A percentile compares a stretch with the other conserved stretches of the same genome.
phyloP scores from a whole-genome alignment of 2,888 invertebrate genomes.

The Allacma fusca region DNA sequence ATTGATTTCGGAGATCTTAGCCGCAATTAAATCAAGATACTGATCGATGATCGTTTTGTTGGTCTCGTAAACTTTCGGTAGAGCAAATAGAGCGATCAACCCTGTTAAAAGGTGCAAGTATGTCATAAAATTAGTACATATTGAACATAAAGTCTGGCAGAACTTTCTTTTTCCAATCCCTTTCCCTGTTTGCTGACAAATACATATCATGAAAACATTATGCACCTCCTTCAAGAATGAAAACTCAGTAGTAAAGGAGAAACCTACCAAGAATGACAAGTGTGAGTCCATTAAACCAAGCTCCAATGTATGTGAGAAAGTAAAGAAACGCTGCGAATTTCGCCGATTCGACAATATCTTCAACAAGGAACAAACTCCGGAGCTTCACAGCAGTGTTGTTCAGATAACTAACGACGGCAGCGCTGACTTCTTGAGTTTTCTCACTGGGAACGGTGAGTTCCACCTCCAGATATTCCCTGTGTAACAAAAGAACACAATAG shows the following conservation, averaged over 20 bases:
- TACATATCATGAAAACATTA: constrained; percentile 20
- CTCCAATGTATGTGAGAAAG: constrained; percentile 96
- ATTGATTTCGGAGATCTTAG: constrained; percentile 86
- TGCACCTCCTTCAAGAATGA: neutral
- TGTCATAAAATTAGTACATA: neutral
- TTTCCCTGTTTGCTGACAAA: neutral
- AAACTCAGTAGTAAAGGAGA: neutral
- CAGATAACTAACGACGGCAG: constrained; percentile 84
- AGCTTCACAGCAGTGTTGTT: constrained; percentile 84
- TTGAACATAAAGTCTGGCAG: neutral
- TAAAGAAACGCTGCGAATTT: constrained; percentile 95
- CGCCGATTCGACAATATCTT: constrained; percentile 82
- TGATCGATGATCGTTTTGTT: constrained; percentile 93
- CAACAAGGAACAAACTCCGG: constrained; percentile 93
- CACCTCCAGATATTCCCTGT: constrained; percentile 81
- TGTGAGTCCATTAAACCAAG: constrained; percentile 99
- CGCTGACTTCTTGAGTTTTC: constrained; percentile 87
- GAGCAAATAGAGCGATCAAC: constrained; percentile 89
- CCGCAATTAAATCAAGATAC: constrained; percentile 85
- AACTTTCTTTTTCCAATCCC: neutral
- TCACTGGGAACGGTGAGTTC: constrained; percentile 90
- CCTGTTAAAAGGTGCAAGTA: constrained; percentile 70
- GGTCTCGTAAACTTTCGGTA: constrained; percentile 95
- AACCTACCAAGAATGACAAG: constrained; percentile 87
- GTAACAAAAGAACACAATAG: constrained; percentile 60